Base-by-base conservation (phyloP, 2,888 invertebrate genomes). In the Laspeyria flexula region DNA sequence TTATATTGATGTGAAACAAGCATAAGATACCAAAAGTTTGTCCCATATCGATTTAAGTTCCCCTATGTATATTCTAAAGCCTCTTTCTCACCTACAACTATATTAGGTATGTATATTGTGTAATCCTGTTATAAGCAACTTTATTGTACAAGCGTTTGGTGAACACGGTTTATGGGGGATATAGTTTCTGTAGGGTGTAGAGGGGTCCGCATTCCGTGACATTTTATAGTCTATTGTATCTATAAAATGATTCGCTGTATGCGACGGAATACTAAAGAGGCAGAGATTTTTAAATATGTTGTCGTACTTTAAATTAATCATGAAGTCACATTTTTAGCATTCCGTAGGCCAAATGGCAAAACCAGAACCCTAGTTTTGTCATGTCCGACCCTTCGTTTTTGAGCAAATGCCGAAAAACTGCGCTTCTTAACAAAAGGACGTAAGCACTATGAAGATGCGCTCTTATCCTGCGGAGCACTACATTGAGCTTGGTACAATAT, bases 121-220 rank as follows among this genome's bases (percentile, higher is more conserved):
- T 35, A 43, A 35, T 27, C 34, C 27, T 10, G n/a, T 15, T 16
- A 15, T 35, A 16, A 43, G n/a, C 15, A 25, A 34, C 11, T 23
- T 43, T 23, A 11, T 12, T 15, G 31, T 35, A 33, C 31, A 43
- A n/a, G 27, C 12, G 11, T 35, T 34, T 35, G 37, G 12, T 23
- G 33, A 37, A 30, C 50, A 43, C 45, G 43, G 50, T 53, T 62
- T 63, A 55, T 53, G 23, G 43, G 27, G 40, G 5, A 33, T 43
- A 38, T 37, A 50, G 50, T 59, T 53, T 39, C 47, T 30, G 43
- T 48, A 21, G 35, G 33, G 38, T 42, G 45, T 43, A 55, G 53
- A 60, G n/a, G 53, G 50, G 47, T 47, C 48, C 35, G 27, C 44
- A 37, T 48, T 25, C 9, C 25, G 13, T 39, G n/a, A 38, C 23